Percentiles rank a stretch among this genome's conserved stretches.
These are phyloP conservation scores for Rhinella marina DNA, from an alignment of 2,797 vertebrate species.

Conservation along the genomic window DNA sequence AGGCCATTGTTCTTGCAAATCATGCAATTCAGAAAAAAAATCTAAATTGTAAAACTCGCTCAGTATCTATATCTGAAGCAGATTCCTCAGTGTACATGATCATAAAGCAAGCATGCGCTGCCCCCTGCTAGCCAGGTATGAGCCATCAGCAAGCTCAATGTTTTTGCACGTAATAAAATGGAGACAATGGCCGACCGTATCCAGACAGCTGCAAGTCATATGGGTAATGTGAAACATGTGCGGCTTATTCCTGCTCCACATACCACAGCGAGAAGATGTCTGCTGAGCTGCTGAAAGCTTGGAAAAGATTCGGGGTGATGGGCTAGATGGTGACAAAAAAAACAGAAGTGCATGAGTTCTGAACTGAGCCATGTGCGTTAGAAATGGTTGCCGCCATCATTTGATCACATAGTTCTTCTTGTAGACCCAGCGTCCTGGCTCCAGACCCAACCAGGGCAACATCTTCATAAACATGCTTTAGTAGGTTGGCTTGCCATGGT, in stretches of 20 bases:
- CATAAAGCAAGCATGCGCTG: neutral
- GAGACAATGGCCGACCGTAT: neutral
- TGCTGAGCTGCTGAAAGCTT: constrained; percentile 7
- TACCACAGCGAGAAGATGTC: neutral
- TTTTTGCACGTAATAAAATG: neutral
- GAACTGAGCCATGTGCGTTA: neutral
- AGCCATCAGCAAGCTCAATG: neutral
- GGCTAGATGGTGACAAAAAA: neutral
- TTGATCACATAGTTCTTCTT: neutral
- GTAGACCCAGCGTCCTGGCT: neutral
- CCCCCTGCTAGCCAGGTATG: neutral
- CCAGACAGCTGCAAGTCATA: constrained; percentile 6
- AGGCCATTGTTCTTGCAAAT: neutral
- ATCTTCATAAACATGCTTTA: too few species aligned
- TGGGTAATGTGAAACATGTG: constrained; percentile 12
- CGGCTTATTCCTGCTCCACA: neutral
- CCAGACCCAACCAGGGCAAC: too few species aligned
- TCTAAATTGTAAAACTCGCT: neutral
- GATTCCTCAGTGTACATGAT: neutral
- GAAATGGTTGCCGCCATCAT: neutral
- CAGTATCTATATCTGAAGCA: neutral
- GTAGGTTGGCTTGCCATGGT: neutral
- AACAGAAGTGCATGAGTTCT: neutral
- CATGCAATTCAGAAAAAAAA: neutral
- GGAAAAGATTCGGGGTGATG: neutral